These are phyloP conservation scores for Hymenochirus boettgeri DNA, from an alignment of 2,113 vertebrate genomes.

Conservation along the genomic window DNA sequence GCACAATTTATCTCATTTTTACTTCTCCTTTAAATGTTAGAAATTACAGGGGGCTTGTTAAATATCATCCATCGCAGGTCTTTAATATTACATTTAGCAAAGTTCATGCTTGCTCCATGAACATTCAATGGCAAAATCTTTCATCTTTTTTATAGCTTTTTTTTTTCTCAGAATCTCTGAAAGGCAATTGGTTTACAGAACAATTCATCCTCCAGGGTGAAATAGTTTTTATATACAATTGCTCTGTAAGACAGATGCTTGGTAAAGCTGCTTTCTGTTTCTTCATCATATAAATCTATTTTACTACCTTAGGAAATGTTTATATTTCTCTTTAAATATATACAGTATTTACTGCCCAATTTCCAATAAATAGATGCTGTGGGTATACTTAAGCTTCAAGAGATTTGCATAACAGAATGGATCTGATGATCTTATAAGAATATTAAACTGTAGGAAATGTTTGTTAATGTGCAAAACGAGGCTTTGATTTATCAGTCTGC, in stretches of 20 bases:
- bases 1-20: too few relatives aligned
- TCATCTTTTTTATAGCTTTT: slow-evolving; percentile 37
- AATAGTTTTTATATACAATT: slow-evolving; percentile 24
- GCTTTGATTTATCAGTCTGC: background rate
- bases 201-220: slow-evolving; percentile 40
- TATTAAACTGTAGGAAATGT: background rate
- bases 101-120: slow-evolving; percentile 13
- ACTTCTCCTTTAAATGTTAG: too few relatives aligned
- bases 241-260: slow-evolving; percentile 31
- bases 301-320: background rate
- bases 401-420: background rate
- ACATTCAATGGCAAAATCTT: slow-evolving; percentile 35
- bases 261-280: slow-evolving; percentile 17
- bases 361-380: background rate
- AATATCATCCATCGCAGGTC: slow-evolving; percentile 3
- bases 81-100: slow-evolving; percentile 12
- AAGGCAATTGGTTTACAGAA: slow-evolving; percentile 24
- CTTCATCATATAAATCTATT: slow-evolving; percentile 8
- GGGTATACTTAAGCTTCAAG: background rate
- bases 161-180: slow-evolving; percentile 23
- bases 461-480: background rate
- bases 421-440: background rate
- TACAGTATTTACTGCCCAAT: background rate
- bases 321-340: slow-evolving; percentile 8
- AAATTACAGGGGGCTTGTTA: too few relatives aligned